Percentiles rank a stretch among this genome's conserved stretches.
Conservation (phyloP, 2,888 invertebrate species). For the Litoditis marina region DNA sequence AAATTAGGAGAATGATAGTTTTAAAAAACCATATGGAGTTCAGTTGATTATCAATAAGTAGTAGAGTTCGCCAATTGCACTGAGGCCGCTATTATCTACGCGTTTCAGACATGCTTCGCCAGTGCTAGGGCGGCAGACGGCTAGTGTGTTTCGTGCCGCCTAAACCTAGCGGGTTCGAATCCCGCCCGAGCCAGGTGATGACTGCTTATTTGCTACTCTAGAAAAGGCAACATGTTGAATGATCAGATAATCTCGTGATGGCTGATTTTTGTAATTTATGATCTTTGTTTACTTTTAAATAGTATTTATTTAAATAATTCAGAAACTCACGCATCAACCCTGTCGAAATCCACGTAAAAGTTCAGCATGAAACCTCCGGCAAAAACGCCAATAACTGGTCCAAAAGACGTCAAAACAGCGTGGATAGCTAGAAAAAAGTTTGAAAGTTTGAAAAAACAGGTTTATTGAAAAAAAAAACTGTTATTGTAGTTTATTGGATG, state of each 20-base stretch:
- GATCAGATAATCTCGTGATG: constrained; percentile 8
- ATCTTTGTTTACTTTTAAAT: no score
- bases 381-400: constrained; percentile 80
- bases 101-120: no score
- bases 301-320: no score
- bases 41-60: no score
- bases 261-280: constrained; percentile 5
- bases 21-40: no score
- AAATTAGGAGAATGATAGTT: no score
- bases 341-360: constrained; percentile 73
- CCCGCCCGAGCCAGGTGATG: constrained; percentile 14
- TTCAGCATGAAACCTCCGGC: constrained; percentile 79
- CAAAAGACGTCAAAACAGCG: constrained; percentile 71
- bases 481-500: no score
- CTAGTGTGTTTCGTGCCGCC: background rate
- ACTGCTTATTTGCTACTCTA: constrained; percentile 23
- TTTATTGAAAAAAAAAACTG: no score
- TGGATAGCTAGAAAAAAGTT: constrained; percentile 49
- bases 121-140: no score
- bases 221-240: constrained; percentile 9
- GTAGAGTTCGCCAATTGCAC: no score
- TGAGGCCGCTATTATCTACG: no score
- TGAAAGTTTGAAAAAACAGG: no score
- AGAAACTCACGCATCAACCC: constrained; percentile 72
- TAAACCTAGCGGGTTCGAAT: constrained; percentile 5